A percentile compares a stretch with the other conserved stretches of the same genome.
phyloP scores from a whole-genome alignment of 1,140 invertebrate genomes.

The Stenopsyche tienmushanensis region DNA sequence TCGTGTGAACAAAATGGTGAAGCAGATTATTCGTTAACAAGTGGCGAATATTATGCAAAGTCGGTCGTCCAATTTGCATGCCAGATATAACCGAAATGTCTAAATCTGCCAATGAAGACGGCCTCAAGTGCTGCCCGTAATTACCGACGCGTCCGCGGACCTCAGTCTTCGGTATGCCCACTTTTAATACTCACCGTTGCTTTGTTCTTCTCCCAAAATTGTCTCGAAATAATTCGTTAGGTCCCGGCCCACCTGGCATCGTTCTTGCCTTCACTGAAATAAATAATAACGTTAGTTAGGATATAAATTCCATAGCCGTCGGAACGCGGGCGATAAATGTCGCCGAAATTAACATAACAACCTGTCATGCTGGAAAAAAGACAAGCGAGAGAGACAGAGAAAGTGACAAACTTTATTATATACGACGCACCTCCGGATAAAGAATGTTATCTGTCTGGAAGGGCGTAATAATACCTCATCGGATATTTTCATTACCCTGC shows the following conservation, averaged over 20 bases:
- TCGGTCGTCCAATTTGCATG: slow-evolving; percentile 21
- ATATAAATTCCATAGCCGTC: slow-evolving; percentile 18
- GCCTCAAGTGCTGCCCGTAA: too few relatives aligned
- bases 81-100: neutral
- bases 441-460: slow-evolving; percentile 1
- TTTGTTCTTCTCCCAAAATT: neutral
- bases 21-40: neutral
- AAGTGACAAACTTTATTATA: slow-evolving; percentile 11
- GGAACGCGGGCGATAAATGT: slow-evolving; percentile 28
- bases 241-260: slow-evolving; percentile 7
- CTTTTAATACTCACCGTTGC: neutral
- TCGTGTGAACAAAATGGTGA: slow-evolving; percentile 15
- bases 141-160: too few relatives aligned
- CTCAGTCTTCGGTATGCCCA: neutral
- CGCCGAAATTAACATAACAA: slow-evolving; percentile 32
- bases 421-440: neutral
- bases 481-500: neutral
- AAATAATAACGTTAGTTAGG: slow-evolving; percentile 24
- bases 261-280: neutral
- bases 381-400: slow-evolving; percentile 2
- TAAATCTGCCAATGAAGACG: too few relatives aligned
- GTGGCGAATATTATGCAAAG: slow-evolving; percentile 20
- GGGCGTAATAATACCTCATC: slow-evolving; percentile 7
- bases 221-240: neutral
- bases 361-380: slow-evolving; percentile 22